Evolutionary conservation across 2,797 vertebrate genomes (phyloP), one percentile per base, ranked within the genome.

Genomic region (Chaenodraco wilsoni): DNA sequence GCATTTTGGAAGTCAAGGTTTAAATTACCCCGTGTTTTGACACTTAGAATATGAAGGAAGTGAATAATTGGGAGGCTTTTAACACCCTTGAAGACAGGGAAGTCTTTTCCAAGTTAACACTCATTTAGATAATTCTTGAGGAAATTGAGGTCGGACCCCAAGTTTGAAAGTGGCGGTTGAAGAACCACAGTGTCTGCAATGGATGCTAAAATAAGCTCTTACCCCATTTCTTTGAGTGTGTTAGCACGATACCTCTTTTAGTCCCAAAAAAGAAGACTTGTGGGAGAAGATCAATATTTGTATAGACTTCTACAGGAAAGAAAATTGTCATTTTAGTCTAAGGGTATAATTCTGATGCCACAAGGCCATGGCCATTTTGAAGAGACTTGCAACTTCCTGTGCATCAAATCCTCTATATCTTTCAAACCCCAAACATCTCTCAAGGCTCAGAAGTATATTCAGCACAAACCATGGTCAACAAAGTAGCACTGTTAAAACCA

Each of bases 61-160:
- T 83, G 46, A 72, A 79, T 57, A 68, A 74, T 41, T 43, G 16
- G 11, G 17, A 40, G 17, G 5, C 11, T 57, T 62, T 79, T 54
- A 70, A 77, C 63, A 67, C 19, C 31, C 19, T 1, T 45, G 59
- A 63, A 55, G 63, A 65, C 58, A 33, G 31, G 33, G 56, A 40
- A 48, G 45, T 58, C 9, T 57, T 63, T 70, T 72, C 14, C 45
- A 65, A 72, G 52, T 71, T 51, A 82, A 86, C 67, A 65, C 75
- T 83, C 74, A 68, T 88, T 88, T 80, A 55, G 79, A 83, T 86
- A 85, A 89, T 81, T 85, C 84, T 84, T 58, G 44, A 78, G 77
- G 79, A 87, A 86, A 74, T 16, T 72, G 78, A 79, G 77, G 83
- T 83, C 74, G 48, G 52, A 77, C 60, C 65, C 60, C 57, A 62